These are phyloP conservation scores for Salarias fasciatus DNA, from an alignment of 2,797 vertebrate genomes.

Conservation along the genomic window DNA sequence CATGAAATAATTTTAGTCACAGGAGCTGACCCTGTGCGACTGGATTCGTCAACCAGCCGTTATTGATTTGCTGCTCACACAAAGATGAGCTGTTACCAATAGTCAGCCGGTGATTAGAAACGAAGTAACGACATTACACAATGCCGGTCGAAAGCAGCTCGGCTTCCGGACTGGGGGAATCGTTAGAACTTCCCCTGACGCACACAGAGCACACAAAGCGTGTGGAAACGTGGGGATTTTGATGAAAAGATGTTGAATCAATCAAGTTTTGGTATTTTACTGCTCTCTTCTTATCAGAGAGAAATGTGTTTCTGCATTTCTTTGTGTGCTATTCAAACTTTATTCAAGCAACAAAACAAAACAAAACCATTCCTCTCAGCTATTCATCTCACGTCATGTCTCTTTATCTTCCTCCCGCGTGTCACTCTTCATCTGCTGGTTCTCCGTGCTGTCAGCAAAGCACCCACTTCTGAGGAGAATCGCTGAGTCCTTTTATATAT, in stretches of 20 bases:
- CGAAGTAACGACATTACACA: constrained; percentile 39
- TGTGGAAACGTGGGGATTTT: neutral
- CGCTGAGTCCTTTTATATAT: neutral
- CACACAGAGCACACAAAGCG: constrained; percentile 3
- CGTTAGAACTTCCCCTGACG: neutral
- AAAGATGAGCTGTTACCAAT: constrained; percentile 25
- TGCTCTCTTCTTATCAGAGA: neutral
- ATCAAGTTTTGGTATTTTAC: neutral
- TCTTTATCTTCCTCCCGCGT: constrained; percentile 11
- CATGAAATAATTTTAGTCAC: neutral
- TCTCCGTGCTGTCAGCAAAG: neutral
- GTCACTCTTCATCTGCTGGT: neutral
- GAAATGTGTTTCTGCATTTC: neutral
- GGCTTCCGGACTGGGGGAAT: constrained; percentile 15
- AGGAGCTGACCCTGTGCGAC: neutral
- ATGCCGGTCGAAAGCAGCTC: constrained; percentile 15
- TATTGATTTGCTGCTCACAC: constrained; percentile 29
- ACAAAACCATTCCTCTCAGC: neutral
- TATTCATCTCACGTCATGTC: neutral
- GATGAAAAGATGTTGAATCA: neutral
- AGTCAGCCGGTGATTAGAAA: constrained; percentile 23
- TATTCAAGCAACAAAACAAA: constrained; percentile 1
- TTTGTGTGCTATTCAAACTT: neutral
- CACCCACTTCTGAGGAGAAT: neutral
- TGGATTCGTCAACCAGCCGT: neutral